A percentile compares a stretch with the other conserved stretches of the same genome.
Conservation (phyloP, 2,797 vertebrate genomes). For the Sphaeramia orbicularis region DNA sequence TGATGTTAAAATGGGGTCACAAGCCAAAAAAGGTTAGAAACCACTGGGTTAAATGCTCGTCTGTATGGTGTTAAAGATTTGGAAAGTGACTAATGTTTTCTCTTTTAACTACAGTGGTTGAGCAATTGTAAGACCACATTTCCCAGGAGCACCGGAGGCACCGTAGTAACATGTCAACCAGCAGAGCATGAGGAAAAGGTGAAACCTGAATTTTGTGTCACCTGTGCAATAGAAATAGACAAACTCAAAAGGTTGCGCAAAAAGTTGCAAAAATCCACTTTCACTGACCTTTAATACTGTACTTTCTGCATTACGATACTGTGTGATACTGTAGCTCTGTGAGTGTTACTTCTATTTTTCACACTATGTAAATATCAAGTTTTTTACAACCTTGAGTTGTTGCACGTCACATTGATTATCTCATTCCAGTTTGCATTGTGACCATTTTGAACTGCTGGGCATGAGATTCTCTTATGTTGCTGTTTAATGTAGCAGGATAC, state of each 20-base stretch:
- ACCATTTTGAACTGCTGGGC: slow-evolving; percentile 64
- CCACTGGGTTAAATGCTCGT: no score
- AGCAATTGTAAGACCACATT: slow-evolving; percentile 94
- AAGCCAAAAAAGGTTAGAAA: no score
- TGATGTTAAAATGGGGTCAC: no score
- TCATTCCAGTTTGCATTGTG: slow-evolving; percentile 60
- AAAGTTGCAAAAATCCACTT: no score
- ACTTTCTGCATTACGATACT: slow-evolving; percentile 77
- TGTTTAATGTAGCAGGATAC: slow-evolving; percentile 33
- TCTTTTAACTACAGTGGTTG: slow-evolving; percentile 88
- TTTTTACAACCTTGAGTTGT: slow-evolving; percentile 51
- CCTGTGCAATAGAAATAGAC: slow-evolving; percentile 6
- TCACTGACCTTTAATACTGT: slow-evolving; percentile 71
- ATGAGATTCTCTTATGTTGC: slow-evolving; percentile 56
- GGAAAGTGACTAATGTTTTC: not conserved
- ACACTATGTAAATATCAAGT: slow-evolving; percentile 47
- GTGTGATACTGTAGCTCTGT: slow-evolving; percentile 84
- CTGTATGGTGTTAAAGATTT: not conserved
- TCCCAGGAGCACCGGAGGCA: slow-evolving; percentile 86
- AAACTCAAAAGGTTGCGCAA: not conserved
- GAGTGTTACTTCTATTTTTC: slow-evolving; percentile 80
- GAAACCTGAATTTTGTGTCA: slow-evolving; percentile 52
- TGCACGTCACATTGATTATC: slow-evolving; percentile 52
- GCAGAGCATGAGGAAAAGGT: slow-evolving; percentile 95
- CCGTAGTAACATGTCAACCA: slow-evolving; percentile 91